These are phyloP conservation scores for Oxyruncus cristatus DNA, from an alignment of 2,113 vertebrate genomes.

Conservation along the genomic window DNA sequence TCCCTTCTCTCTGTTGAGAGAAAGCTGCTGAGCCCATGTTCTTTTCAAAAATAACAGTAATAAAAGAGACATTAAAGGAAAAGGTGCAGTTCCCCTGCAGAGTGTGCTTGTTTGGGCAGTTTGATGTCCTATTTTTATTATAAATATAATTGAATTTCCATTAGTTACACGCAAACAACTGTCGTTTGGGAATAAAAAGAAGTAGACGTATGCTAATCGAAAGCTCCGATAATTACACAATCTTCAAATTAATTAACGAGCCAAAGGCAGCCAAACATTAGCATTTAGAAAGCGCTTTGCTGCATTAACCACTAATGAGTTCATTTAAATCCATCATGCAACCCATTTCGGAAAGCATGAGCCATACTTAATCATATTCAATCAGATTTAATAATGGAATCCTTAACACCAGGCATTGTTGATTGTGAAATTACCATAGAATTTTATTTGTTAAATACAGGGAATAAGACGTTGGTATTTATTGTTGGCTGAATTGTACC, in stretches of 20 bases:
- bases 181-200: conserved; percentile 68
- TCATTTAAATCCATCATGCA: conserved; percentile 77
- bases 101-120: conserved; percentile 37
- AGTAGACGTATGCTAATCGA: conserved; percentile 72
- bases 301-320: conserved; percentile 81
- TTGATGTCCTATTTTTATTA: conserved; percentile 51
- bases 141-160: conserved; percentile 73
- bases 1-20: neutral
- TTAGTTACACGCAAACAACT: conserved; percentile 63
- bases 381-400: conserved; percentile 78
- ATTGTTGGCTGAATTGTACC: conserved; percentile 15
- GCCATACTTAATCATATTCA: conserved; percentile 79
- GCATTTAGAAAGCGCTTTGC: conserved; percentile 78
- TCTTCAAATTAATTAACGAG: conserved; percentile 83
- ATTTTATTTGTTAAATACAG: conserved; percentile 71
- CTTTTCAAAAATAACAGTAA: neutral
- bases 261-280: conserved; percentile 82
- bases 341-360: conserved; percentile 67
- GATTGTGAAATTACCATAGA: conserved; percentile 74
- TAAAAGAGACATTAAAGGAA: neutral
- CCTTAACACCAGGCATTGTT: conserved; percentile 70
- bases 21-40: conserved; percentile 2
- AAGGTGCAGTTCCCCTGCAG: neutral
- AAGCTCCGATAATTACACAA: conserved; percentile 77
- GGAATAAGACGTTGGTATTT: neutral